Conservation (phyloP, 2,888 invertebrate genomes). For the Drosophila ustulata region DNA sequence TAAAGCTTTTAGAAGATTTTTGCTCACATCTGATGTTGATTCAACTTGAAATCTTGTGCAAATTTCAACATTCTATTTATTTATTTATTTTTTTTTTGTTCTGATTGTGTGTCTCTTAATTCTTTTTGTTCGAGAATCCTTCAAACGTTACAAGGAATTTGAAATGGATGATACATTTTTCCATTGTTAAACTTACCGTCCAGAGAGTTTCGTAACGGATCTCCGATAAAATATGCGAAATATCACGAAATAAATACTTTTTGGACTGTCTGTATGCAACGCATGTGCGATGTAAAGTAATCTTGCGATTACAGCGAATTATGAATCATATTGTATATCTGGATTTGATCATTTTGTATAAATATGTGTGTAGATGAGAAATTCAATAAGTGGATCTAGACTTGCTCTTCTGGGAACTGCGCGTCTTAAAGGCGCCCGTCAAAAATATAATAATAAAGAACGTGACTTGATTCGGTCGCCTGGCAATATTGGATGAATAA, state of each 20-base stretch:
- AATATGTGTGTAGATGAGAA: not conserved
- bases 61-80: not conserved
- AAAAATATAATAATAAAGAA: constrained; percentile 9
- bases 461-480: constrained; percentile 2
- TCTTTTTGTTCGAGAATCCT: constrained; percentile 16
- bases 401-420: not conserved
- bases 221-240: constrained; percentile 1
- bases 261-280: not conserved
- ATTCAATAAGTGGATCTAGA: not conserved
- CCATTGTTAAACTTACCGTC: constrained; percentile 15
- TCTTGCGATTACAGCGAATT: not conserved
- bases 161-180: constrained; percentile 9
- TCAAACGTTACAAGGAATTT: constrained; percentile 10
- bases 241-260: constrained; percentile 1
- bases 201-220: constrained; percentile 5
- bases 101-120: not conserved
- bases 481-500: constrained; percentile 15
- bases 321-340: not conserved
- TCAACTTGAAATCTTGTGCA: constrained; percentile 17
- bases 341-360: not conserved
- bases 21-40: constrained; percentile 10
- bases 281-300: not conserved
- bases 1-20: constrained; percentile 25
- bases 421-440: not conserved
- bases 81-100: constrained; percentile 8